Base-by-base conservation (phyloP, 1,140 invertebrate genomes). In the Samia ricini region DNA sequence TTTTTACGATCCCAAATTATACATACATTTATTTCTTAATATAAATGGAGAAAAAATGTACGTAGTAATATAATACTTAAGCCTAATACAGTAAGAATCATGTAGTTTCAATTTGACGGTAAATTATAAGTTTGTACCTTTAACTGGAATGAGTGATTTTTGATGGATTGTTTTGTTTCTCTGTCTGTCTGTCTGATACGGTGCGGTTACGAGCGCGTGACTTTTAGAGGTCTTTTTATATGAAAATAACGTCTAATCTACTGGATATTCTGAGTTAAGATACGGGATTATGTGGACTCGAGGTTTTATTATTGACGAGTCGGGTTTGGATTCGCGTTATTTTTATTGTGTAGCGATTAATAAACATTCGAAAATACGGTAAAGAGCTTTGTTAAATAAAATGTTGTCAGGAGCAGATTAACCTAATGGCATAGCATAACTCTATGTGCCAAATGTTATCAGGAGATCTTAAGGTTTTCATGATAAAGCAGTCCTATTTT, bases 1-100 rank as follows among this genome's bases (percentile, higher is more conserved):
- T 75, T 75, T 55, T 75, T 75, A 75, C 61, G 72, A 72, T 33
- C 63, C 63, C 21, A 75, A 75, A 75, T 75, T 75, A 68, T 66
- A 68, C 59, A 64, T 62, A 61, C 26, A 56, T 64, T 61, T 42
- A 58, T 19, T 21, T 15, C n/a, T 42, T 5, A 15, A 42, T 15
- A 15, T 15, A 42, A 3, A 4, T 15, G n/a, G n/a, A 15, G 33
- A 42, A 42, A 15, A 15, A 3, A 15, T 4, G 4, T 10, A 12
- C 4, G 15, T 15, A 0, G 4, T 1, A 42, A 15, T 42, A 42
- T 42, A 15, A 15, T 1, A 3, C 12, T 42, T 42, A 42, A 12
- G 7, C 4, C 12, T 15, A 42, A 42, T 0, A 42, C 4, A 10
- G 4, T 42, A 42, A 42, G 33, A 12, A 1, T 4, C 0, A 1